These are phyloP conservation scores for Acipenser transmontanus DNA, from an alignment of 2,797 vertebrate genomes.

Conservation along the genomic window DNA sequence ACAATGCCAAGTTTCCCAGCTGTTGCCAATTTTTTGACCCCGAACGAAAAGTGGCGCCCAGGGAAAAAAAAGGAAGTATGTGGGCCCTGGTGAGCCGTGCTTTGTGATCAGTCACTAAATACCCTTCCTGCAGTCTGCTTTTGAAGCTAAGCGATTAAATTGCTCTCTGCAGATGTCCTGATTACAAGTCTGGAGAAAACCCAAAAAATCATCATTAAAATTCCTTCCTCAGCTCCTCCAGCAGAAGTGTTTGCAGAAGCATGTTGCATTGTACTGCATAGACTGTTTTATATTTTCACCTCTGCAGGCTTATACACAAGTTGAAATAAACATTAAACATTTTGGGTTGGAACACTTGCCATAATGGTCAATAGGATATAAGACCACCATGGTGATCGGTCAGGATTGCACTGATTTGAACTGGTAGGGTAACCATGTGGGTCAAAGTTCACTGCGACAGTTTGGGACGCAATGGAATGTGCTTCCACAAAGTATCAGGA, in stretches of 20 bases:
- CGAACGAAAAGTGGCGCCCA: not conserved
- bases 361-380: too few relatives aligned
- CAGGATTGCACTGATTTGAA: too few relatives aligned
- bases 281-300: too few relatives aligned
- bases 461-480: too few relatives aligned
- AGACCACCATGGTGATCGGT: too few relatives aligned
- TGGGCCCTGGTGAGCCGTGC: not conserved
- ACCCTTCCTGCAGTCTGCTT: not conserved
- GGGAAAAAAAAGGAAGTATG: not conserved
- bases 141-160: not conserved
- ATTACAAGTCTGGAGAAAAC: not conserved
- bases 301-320: too few relatives aligned
- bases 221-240: not conserved
- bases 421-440: too few relatives aligned
- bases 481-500: too few relatives aligned
- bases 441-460: too few relatives aligned
- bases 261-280: too few relatives aligned
- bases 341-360: too few relatives aligned
- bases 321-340: too few relatives aligned
- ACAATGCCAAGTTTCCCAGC: not conserved
- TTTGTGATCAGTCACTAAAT: not conserved
- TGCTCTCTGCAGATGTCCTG: not conserved
- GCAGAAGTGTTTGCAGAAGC: not conserved
- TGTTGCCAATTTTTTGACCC: not conserved
- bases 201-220: not conserved